Percentiles rank a stretch among this genome's conserved stretches.
Conservation (phyloP, 2,888 invertebrate species). For the Troides oblongomaculatus region DNA sequence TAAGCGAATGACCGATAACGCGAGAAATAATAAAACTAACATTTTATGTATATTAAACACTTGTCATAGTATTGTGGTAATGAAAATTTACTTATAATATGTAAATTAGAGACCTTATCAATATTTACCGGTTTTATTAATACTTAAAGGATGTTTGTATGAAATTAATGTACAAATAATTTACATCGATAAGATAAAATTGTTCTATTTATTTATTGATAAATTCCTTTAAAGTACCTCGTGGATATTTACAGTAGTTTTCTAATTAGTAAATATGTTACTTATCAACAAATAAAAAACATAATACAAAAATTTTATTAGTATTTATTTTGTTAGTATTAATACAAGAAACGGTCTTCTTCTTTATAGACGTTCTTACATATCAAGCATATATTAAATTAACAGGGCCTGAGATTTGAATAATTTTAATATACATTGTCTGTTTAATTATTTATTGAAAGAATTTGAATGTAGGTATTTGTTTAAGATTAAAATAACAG, state of each 20-base stretch:
- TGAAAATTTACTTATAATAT: neutral
- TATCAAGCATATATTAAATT: no score
- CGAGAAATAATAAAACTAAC: constrained; percentile 35
- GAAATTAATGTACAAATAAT: constrained; percentile 18
- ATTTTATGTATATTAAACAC: constrained; percentile 9
- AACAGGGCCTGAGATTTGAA: neutral
- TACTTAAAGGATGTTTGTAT: constrained; percentile 28
- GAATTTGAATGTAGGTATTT: neutral
- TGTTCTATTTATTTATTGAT: constrained; percentile 8
- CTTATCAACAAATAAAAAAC: no score
- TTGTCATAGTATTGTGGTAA: neutral
- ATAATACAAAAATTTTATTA: no score
- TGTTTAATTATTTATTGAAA: neutral
- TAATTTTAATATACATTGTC: neutral
- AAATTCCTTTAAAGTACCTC: no score
- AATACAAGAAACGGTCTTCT: no score
- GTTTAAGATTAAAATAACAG: neutral
- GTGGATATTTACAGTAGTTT: no score
- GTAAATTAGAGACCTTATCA: constrained; percentile 9
- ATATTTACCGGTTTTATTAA: constrained; percentile 22
- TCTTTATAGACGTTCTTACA: no score
- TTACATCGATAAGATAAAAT: constrained; percentile 21
- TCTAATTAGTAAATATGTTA: no score
- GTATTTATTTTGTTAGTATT: no score
- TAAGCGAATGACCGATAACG: constrained; percentile 65